Conservation (phyloP, 2,888 invertebrate species). For the Ceraclea dissimilis region DNA sequence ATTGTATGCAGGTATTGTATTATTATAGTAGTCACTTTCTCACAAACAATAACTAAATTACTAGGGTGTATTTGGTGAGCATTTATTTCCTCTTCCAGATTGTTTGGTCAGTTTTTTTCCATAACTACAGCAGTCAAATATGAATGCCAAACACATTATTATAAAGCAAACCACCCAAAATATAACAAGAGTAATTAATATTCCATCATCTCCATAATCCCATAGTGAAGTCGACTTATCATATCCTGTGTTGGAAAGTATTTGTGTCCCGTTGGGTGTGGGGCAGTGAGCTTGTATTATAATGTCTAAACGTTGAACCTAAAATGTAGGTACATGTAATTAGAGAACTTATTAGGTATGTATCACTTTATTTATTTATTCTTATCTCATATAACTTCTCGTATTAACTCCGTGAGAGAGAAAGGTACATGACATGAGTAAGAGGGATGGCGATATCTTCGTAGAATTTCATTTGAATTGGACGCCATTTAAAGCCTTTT, state of each 20-base stretch:
- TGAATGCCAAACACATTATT: constrained; percentile 53
- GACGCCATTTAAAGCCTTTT: no score
- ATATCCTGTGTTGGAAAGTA: constrained; percentile 47
- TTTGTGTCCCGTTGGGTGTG: constrained; percentile 69
- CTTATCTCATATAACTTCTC: no score
- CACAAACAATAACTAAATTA: neutral
- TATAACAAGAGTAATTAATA: constrained; percentile 52
- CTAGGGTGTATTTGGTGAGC: constrained; percentile 53
- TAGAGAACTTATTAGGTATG: no score
- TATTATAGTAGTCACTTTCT: no score
- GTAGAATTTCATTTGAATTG: no score
- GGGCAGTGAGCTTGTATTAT: constrained; percentile 79
- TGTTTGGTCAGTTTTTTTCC: constrained; percentile 46
- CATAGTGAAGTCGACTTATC: constrained; percentile 38
- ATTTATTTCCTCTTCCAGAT: constrained; percentile 44
- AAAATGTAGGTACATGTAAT: no score
- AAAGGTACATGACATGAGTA: no score
- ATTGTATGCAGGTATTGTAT: no score
- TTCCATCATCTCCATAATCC: constrained; percentile 48
- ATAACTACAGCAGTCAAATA: constrained; percentile 50
- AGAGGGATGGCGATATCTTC: no score
- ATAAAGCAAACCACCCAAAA: constrained; percentile 56
- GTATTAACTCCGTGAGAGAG: no score
- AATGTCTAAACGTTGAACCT: constrained; percentile 80
- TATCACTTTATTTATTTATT: no score